Base-by-base conservation (phyloP, 2,797 vertebrate genomes). In the Esox lucius region DNA sequence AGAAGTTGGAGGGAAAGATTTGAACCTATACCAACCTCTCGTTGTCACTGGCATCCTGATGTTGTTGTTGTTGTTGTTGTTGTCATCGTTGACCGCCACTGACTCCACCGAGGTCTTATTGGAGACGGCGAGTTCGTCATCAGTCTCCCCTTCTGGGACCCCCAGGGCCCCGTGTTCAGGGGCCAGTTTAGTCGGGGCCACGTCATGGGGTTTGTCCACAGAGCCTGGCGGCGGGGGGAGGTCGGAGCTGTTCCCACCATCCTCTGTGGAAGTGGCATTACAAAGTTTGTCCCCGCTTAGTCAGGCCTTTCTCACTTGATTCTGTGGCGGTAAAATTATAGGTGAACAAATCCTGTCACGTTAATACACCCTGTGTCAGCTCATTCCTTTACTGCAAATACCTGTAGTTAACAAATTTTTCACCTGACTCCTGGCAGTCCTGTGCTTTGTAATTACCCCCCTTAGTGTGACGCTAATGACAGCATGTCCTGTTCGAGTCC, bases 81-180 rank as follows among this genome's bases (percentile, higher is more conserved):
- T 84, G 74, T 84, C 85, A 61, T 84, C 70, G 77, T 81, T 86
- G 2, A 73, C 77, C 62, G 82, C 81, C 75, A 87, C 46, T 35
- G 86, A 77, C 68, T 86, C 86, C 67, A 82, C 33, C 3, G 80
- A 87, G 28, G 86, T 86, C 42, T 86, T 82, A 46, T 31, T 81
- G 68, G 87, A 86, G 59, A 75, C 33, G 0, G 76, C 46, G 1
- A 73, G 48, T 9, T 81, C 82, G 67, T 5, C 65, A 4, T 80
- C 81, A 62, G 46, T 82, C 17, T 68, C 35, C 39, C 35, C 39
- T 35, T 0, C 67, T 48, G 35, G 39, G 39, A 39, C 42, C n/a
- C 46, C 67, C 19, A 72, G n/a, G 15, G 83, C 81, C 42, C 79
- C 59, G 6, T 7, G 12, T 56, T 13, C 19, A 22, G 33, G 66